phyloP scores from a whole-genome alignment of 2,888 invertebrate species.

The Yponomeuta cagnagella region DNA sequence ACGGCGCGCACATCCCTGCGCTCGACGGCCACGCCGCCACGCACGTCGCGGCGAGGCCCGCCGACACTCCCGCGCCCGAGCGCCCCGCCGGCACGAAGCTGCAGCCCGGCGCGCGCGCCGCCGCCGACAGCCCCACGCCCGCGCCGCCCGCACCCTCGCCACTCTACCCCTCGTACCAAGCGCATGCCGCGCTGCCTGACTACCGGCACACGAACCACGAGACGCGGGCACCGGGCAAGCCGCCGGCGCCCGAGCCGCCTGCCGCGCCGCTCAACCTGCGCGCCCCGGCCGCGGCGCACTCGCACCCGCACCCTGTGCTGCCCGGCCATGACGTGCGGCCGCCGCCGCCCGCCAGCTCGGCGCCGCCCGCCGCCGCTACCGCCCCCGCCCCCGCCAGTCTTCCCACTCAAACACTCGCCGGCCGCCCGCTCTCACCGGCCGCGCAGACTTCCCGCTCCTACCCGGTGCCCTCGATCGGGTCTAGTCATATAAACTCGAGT shows the following conservation, averaged over 20 bases:
- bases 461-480: conserved; percentile 62
- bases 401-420: conserved; percentile 44
- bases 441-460: conserved; percentile 57
- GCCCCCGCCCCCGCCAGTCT: conserved; percentile 55
- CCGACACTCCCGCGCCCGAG: conserved; percentile 44
- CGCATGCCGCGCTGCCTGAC: conserved; percentile 66
- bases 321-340: conserved; percentile 41
- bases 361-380: conserved; percentile 35
- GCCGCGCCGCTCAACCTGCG: conserved; percentile 59
- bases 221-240: conserved; percentile 41
- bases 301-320: conserved; percentile 29
- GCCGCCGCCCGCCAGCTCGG: conserved; percentile 28
- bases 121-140: conserved; percentile 65
- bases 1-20: conserved; percentile 63
- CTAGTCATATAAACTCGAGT: conserved; percentile 72
- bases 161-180: conserved; percentile 65
- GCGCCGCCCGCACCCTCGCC: conserved; percentile 63
- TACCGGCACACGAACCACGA: conserved; percentile 73
- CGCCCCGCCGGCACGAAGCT: conserved; percentile 64
- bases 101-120: conserved; percentile 64
- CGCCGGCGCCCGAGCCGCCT: conserved; percentile 34
- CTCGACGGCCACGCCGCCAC: conserved; percentile 62
- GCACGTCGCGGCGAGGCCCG: conserved; percentile 60
- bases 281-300: conserved; percentile 38
- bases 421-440: conserved; percentile 36